These are phyloP conservation scores for Acromyrmex charruanus DNA, from an alignment of 1,140 invertebrate species.

Conservation along the genomic window DNA sequence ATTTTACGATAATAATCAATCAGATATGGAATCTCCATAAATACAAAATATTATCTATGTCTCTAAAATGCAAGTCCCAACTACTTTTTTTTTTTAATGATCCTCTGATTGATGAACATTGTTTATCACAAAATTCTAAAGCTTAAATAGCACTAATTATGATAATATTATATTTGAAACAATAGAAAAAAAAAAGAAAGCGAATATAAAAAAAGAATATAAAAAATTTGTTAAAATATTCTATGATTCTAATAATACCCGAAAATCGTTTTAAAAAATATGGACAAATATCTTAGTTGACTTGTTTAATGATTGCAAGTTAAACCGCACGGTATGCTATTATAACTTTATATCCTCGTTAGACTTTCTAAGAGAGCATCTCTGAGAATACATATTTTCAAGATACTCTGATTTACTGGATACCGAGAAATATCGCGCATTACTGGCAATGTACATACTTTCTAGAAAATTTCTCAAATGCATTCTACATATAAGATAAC, in stretches of 20 bases:
- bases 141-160: background rate
- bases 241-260: slow-evolving; percentile 17
- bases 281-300: slow-evolving; percentile 53
- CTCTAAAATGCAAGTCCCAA: background rate
- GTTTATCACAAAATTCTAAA: slow-evolving; percentile 6
- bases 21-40: slow-evolving; percentile 5
- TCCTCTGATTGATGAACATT: background rate
- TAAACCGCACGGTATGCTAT: slow-evolving; percentile 67
- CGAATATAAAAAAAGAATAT: background rate
- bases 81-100: slow-evolving; percentile 11
- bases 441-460: background rate
- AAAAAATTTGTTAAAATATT: slow-evolving; percentile 36
- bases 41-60: background rate
- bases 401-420: slow-evolving; percentile 36
- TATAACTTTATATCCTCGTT: slow-evolving; percentile 75
- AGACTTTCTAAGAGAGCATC: slow-evolving; percentile 60
- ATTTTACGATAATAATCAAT: background rate
- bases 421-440: slow-evolving; percentile 26
- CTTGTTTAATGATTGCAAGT: slow-evolving; percentile 71
- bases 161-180: background rate
- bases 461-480: slow-evolving; percentile 16
- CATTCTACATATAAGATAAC: background rate
- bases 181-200: background rate
- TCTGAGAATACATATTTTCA: slow-evolving; percentile 52
- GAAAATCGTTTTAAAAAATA: slow-evolving; percentile 27